Base-by-base conservation (phyloP, 2,113 vertebrate genomes). In the Ptilorrhoa leucosticta region DNA sequence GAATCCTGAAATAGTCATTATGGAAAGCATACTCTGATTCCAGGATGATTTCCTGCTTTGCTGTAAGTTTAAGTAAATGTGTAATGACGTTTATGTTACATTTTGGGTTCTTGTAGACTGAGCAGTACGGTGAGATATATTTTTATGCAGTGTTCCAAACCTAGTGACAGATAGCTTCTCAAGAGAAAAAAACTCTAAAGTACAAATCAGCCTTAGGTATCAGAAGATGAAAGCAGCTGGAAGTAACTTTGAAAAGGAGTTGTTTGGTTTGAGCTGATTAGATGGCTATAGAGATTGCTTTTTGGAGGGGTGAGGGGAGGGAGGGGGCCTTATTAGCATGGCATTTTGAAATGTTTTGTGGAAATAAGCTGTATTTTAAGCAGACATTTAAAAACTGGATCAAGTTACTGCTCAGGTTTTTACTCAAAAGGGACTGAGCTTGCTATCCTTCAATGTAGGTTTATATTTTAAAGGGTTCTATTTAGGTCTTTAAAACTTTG, bases 251-350 rank as follows among this genome's bases (percentile, higher is more conserved):
- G 13, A 60, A 69, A 61, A 53, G 16, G 37, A 40, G 31, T 31
- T 50, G 6, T 30, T 45, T 80, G 18, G 3, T 61, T 93, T 69
- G 60, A 83, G 13, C 22, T 87, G 64, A 30, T 21, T 37, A 44
- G 19, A 26, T 70, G 31, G 16, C 21, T 87, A 10, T 44, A 57
- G 42, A 56, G 9, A 6, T 77, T 70, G 15, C 10, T n/a, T 81
- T 90, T 83, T 37, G 24, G 14, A 33, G 6, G 6, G 13, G 2
- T 7, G 31, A 13, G 23, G 18, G 22, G 14, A 39, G 18, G 19
- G 10, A 40, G 4, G 13, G 11, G 10, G 5, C 0, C 0, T 64
- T 63, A 22, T 31, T 61, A 69, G 20, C 9, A 10, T 57, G 11
- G 7, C 5, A 35, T 57, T 81, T 72, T 82, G 47, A 70, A 53